phyloP scores from a whole-genome alignment of 2,113 vertebrate species.

The Erinaceus europaeus region DNA sequence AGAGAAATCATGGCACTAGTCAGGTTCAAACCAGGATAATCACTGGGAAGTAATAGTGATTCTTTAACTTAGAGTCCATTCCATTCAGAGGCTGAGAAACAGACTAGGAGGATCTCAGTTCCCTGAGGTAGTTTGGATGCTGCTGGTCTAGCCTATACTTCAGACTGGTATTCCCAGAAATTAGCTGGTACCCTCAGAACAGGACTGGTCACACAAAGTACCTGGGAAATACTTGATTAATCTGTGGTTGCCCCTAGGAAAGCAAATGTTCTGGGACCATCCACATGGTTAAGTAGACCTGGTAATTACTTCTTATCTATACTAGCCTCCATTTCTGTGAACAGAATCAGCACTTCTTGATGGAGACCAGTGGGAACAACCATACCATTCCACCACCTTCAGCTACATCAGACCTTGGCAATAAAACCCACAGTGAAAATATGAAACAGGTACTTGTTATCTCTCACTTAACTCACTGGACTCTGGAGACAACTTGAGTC shows the following conservation, averaged over 20 bases:
- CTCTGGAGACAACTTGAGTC: background rate
- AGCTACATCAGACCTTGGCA: constrained; percentile 64
- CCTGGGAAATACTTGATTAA: constrained; percentile 2
- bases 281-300: background rate
- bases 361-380: constrained; percentile 42
- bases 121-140: background rate
- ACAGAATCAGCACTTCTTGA: constrained; percentile 43
- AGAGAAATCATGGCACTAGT: background rate
- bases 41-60: background rate
- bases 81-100: constrained; percentile 3
- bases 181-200: background rate
- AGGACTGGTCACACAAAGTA: background rate
- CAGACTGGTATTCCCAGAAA: background rate
- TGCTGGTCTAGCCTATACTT: background rate
- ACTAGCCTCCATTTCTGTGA: constrained; percentile 28
- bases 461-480: background rate
- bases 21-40: background rate
- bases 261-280: background rate
- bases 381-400: constrained; percentile 63
- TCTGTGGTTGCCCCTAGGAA: background rate
- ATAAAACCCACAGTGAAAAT: constrained; percentile 76
- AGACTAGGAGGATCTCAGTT: background rate
- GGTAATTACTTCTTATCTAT: background rate
- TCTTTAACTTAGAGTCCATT: background rate
- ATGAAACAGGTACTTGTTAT: constrained; percentile 79